These are phyloP conservation scores for Rhagologus leucostigma DNA, from an alignment of 2,113 vertebrate species.

Conservation along the genomic window DNA sequence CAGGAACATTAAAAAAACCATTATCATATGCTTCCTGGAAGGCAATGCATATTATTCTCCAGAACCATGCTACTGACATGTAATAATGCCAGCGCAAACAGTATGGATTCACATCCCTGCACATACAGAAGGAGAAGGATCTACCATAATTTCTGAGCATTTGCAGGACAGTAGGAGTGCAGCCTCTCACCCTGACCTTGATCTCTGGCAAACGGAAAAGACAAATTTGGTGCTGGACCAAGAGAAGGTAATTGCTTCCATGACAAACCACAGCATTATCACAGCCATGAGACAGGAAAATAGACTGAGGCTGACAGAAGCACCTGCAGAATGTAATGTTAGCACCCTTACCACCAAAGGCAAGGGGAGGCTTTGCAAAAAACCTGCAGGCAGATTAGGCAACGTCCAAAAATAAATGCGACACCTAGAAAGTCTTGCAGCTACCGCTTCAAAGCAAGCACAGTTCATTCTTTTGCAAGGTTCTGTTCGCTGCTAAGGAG, in stretches of 20 bases:
- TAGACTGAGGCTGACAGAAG: not conserved
- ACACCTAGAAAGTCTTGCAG: not conserved
- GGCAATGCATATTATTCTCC: not conserved
- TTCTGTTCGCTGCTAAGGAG: not conserved
- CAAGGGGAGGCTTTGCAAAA: not conserved
- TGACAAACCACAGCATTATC: not conserved
- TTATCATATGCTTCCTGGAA: not conserved
- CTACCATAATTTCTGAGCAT: not conserved
- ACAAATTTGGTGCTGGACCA: not conserved
- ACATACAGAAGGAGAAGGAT: not conserved
- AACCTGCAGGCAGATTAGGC: not conserved
- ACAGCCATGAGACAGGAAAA: not conserved
- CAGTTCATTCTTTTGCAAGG: not conserved
- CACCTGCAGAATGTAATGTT: not conserved
- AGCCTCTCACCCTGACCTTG: not conserved
- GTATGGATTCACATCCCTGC: not conserved
- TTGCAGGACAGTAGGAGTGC: fast-evolving
- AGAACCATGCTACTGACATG: not conserved
- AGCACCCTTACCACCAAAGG: not conserved
- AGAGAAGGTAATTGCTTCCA: not conserved
- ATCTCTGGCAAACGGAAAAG: not conserved
- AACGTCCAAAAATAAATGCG: not conserved
- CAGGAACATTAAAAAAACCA: not conserved
- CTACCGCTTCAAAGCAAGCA: not conserved
- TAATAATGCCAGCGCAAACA: not conserved